phyloP scores from a whole-genome alignment of 2,797 vertebrate species.

The Clarias fuscus region DNA sequence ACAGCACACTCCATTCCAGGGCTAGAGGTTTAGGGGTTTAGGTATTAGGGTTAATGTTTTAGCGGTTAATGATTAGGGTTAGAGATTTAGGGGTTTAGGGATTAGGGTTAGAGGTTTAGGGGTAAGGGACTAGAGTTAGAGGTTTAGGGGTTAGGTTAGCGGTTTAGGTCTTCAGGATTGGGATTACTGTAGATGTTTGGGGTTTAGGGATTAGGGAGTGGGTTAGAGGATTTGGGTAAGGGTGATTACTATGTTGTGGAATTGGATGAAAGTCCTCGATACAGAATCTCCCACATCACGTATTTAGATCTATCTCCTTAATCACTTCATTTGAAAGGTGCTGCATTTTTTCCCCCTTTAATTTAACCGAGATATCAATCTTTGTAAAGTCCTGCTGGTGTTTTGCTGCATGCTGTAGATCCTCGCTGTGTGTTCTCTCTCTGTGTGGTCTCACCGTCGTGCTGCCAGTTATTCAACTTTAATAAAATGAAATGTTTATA shows the following conservation, averaged over 20 bases:
- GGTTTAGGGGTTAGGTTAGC: neutral
- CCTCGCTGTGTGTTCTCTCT: slow-evolving; percentile 39
- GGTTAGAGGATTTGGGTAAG: neutral
- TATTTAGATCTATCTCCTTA: neutral
- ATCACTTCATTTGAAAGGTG: neutral
- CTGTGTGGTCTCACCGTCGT: slow-evolving; percentile 67
- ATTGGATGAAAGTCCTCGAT: neutral
- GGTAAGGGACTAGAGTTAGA: neutral
- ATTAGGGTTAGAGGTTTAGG: neutral
- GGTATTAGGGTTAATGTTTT: neutral
- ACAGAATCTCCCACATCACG: neutral
- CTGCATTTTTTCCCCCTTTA: neutral
- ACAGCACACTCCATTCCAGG: neutral
- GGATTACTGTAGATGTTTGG: neutral
- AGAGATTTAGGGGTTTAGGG: neutral
- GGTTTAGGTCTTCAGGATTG: neutral
- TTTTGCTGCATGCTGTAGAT: slow-evolving; percentile 11
- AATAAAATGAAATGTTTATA: slow-evolving; percentile 65
- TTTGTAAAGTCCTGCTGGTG: neutral
- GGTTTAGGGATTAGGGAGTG: neutral
- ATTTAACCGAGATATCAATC: neutral
- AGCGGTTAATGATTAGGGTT: neutral
- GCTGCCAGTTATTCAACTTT: slow-evolving; percentile 60
- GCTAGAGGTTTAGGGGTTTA: neutral
- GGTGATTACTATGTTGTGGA: neutral